phyloP scores from a whole-genome alignment of 1,140 invertebrate genomes.

The Cardiocondyla obscurior region DNA sequence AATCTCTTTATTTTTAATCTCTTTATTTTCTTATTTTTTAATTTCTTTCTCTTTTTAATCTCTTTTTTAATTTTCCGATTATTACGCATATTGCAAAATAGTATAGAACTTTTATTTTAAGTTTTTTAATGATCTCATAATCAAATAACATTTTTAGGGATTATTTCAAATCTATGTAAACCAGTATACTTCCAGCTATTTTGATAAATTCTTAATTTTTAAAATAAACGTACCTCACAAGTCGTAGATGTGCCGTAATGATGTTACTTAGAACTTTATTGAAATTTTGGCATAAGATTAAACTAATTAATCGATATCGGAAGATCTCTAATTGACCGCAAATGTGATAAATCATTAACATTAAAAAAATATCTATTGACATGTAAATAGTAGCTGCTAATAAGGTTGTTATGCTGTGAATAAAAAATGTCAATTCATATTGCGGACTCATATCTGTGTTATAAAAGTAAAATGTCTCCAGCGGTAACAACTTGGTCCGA shows the following conservation, averaged over 20 bases:
- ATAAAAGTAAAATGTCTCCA: neutral
- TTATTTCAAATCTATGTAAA: neutral
- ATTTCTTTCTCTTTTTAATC: no score
- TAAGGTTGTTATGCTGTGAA: neutral
- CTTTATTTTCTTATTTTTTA: no score
- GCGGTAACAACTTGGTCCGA: neutral
- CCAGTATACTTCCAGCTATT: neutral
- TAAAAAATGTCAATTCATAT: constrained; percentile 4
- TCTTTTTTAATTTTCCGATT: no score
- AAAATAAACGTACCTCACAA: constrained; percentile 22
- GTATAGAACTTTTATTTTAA: no score
- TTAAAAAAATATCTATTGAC: constrained; percentile 10
- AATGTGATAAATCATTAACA: constrained; percentile 8
- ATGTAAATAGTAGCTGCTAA: neutral
- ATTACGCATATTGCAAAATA: no score
- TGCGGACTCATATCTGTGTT: constrained; percentile 33
- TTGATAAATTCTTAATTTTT: neutral
- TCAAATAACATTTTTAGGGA: no score
- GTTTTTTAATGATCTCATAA: no score
- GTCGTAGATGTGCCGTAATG: neutral
- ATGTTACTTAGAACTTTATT: neutral
- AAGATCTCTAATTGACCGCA: constrained; percentile 41
- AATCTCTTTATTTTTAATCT: no score
- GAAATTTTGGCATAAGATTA: neutral
- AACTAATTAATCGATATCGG: neutral